phyloP scores from a whole-genome alignment of 2,797 vertebrate species.

The Muscicapa striata region DNA sequence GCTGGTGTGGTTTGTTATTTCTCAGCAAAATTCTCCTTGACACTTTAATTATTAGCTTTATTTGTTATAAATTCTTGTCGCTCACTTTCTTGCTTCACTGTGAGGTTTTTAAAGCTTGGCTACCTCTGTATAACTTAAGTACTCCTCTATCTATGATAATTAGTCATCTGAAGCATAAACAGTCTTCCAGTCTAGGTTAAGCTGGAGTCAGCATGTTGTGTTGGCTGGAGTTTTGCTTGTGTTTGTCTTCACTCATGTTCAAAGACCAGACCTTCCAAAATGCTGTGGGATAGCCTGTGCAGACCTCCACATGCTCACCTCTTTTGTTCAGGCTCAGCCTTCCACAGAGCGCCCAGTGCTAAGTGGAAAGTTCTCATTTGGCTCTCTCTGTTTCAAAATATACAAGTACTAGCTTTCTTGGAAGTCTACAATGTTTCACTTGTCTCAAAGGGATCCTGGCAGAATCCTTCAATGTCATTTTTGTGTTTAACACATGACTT shows the following conservation, averaged over 20 bases:
- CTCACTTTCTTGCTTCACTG: neutral
- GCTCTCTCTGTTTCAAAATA: constrained; percentile 47
- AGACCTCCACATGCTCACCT: neutral
- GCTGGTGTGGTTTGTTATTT: neutral
- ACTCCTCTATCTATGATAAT: neutral
- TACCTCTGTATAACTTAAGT: neutral
- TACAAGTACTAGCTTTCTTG: constrained; percentile 53
- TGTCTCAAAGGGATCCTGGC: constrained; percentile 38
- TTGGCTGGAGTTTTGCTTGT: neutral
- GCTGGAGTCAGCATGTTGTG: neutral
- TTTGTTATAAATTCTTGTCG: neutral
- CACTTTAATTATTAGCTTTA: neutral
- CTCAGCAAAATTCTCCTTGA: neutral
- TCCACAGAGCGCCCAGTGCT: constrained; percentile 9
- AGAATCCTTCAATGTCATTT: constrained; percentile 46
- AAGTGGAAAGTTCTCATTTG: constrained; percentile 61
- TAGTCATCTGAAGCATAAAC: constrained; percentile 19
- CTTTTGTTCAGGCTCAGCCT: constrained; percentile 38
- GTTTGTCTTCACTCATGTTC: neutral
- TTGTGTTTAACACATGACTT: constrained; percentile 35
- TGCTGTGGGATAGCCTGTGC: neutral
- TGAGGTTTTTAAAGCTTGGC: constrained; percentile 21
- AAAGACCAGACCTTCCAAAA: neutral
- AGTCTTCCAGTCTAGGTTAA: neutral
- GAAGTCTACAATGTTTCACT: constrained; percentile 49